Evolutionary conservation across 2,113 vertebrate species (phyloP), one percentile per base, ranked within the genome.

Genomic region (Pterophyllum scalare): DNA sequence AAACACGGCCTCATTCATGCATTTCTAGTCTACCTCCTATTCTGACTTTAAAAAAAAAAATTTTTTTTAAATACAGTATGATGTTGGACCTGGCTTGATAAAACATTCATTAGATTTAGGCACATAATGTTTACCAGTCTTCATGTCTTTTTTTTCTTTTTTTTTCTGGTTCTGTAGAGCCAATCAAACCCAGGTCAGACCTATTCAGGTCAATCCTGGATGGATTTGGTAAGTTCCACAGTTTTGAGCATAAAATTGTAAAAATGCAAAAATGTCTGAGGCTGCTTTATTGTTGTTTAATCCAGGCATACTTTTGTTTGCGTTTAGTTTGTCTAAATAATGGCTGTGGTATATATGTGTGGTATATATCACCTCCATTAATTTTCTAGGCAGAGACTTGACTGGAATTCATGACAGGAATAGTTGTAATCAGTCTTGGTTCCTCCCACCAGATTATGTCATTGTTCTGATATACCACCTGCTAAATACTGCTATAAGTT

Each of bases 191-290:
- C 87, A 91, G 80, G 80, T 90, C 86, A 90, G 58, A 77, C 85
- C 89, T 87, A 85, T 88, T 89, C 93, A 94, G 91, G 93, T 95
- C 84, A 95, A 95, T 83, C 94, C 94, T 86, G 94, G 94, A 72
- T 95, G 94, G 94, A 94, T 95, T 85, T 95, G 93, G 94, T 94
- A 76, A 95, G 94, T 94, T 46, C 33, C 22, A 1, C 15, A 24
- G 52, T 60, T 75, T 28, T 70, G 11, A 52, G 28, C 14, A 4
- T 22, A 46, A 26, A 24, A 15, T 9, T 14, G 4, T n/a, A 56
- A 38, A 38, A 38, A 38, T 38, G 17, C 62, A 26, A 31, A 67
- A 20, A 6, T 56, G 28, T 56, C 19, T 43, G 24, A 26, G 26
- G 8, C 33, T 0, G 79, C 80, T 88, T 77, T 65, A 11, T 12